phyloP scores from a whole-genome alignment of 2,888 invertebrate species.

The Furcula furcula region DNA sequence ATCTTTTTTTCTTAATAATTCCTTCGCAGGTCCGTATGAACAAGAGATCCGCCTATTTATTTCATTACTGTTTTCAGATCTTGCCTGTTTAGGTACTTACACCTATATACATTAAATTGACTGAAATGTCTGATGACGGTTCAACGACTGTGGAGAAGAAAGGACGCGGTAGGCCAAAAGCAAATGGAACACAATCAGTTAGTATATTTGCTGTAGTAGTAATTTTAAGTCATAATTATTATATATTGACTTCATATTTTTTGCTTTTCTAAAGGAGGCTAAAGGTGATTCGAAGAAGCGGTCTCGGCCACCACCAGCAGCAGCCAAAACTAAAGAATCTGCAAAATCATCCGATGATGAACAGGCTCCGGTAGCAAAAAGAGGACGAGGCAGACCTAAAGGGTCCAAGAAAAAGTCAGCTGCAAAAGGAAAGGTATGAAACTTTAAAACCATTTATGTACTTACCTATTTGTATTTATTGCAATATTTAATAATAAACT shows the following conservation, averaged over 20 bases:
- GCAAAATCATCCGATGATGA: slow-evolving; percentile 78
- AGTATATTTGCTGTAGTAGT: slow-evolving; percentile 16
- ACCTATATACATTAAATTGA: too few relatives aligned
- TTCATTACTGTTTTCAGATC: slow-evolving; percentile 53
- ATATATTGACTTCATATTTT: neutral
- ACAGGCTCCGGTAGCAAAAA: slow-evolving; percentile 76
- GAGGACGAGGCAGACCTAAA: slow-evolving; percentile 80
- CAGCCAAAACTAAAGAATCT: slow-evolving; percentile 75
- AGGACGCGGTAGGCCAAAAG: slow-evolving; percentile 76
- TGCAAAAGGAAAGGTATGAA: slow-evolving; percentile 72
- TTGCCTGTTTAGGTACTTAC: slow-evolving; percentile 36
- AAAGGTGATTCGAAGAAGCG: slow-evolving; percentile 75
- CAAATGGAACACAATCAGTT: slow-evolving; percentile 75
- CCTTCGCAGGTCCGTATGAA: too few relatives aligned
- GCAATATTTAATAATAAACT: neutral
- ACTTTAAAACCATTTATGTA: neutral
- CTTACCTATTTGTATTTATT: neutral
- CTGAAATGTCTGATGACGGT: slow-evolving; percentile 78
- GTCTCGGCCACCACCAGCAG: slow-evolving; percentile 65
- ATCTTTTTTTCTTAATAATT: too few relatives aligned
- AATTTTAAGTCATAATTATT: too few relatives aligned
- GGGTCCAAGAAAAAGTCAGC: slow-evolving; percentile 78
- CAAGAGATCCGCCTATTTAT: too few relatives aligned
- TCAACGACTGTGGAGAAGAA: slow-evolving; percentile 78
- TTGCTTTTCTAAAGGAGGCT: slow-evolving; percentile 54